Percentiles rank a stretch among this genome's conserved stretches.
Evolutionary conservation across 2,797 vertebrate species (phyloP).

Genomic region (Anniella stebbinsi): DNA sequence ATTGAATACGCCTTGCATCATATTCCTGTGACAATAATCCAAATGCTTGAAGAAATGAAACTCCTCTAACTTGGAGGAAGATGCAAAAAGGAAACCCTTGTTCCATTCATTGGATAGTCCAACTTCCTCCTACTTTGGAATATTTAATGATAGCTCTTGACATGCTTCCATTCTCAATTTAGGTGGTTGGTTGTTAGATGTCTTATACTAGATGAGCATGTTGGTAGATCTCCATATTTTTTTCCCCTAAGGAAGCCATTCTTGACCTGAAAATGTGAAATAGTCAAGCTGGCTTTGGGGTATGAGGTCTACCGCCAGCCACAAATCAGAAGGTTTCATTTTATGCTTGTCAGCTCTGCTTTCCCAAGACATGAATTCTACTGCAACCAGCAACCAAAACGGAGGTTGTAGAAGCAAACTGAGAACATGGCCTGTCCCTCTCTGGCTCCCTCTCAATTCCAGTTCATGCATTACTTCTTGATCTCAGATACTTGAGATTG

Average conservation of each 20-base stretch:
- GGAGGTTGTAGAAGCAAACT: not conserved
- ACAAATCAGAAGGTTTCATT: not conserved
- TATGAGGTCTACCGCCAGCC: not conserved
- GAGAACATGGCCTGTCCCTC: not conserved
- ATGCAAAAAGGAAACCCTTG: not conserved
- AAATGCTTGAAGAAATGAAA: not conserved
- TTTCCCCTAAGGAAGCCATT: not conserved
- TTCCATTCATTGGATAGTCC: not conserved
- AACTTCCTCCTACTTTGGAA: not conserved
- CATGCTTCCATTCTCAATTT: not conserved
- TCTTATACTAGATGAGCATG: not conserved
- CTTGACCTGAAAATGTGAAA: not conserved
- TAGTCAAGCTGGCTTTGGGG: not conserved
- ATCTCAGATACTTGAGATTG: not conserved
- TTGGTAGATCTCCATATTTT: not conserved
- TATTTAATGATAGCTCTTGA: too few species aligned
- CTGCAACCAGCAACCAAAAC: not conserved
- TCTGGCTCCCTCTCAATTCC: not conserved
- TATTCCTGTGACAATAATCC: not conserved
- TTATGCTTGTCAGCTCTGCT: not conserved
- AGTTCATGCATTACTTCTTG: not conserved
- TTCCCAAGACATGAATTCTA: not conserved
- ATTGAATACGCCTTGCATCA: not conserved
- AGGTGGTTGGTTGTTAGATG: not conserved
- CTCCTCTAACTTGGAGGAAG: not conserved